A percentile compares a stretch with the other conserved stretches of the same genome.
Evolutionary conservation across 2,888 invertebrate species (phyloP).

Genomic region (Odontocolon sp.): DNA sequence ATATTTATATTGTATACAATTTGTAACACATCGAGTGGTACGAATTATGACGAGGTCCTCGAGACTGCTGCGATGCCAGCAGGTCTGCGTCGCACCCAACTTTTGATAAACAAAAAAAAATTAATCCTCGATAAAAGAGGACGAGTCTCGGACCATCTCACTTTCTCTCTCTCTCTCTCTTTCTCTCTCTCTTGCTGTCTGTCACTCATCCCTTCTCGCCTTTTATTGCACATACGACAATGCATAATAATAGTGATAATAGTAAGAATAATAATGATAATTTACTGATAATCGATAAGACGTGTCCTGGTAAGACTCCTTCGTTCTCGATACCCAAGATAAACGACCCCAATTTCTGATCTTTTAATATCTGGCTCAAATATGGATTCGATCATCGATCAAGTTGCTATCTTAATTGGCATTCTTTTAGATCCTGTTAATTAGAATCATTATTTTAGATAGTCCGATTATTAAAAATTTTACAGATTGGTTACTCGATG

Average conservation of each 20-base stretch:
- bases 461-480: too few species aligned
- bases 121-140: conserved; percentile 17
- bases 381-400: too few species aligned
- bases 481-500: too few species aligned
- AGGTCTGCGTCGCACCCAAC: conserved; percentile 57
- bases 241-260: conserved; percentile 9
- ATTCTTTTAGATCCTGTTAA: too few species aligned
- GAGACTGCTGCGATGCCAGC: conserved; percentile 58
- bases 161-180: conserved; percentile 47
- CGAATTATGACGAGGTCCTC: conserved; percentile 54
- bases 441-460: too few species aligned
- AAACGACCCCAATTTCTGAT: neutral
- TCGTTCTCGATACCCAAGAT: conserved; percentile 32
- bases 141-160: conserved; percentile 30
- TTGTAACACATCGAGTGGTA: conserved; percentile 49
- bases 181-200: conserved; percentile 13
- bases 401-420: too few species aligned
- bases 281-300: neutral
- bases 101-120: conserved; percentile 9
- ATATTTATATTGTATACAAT: conserved; percentile 37
- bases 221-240: conserved; percentile 35
- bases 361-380: neutral
- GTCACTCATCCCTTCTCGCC: conserved; percentile 40
- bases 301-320: conserved; percentile 34
- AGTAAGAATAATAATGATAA: conserved; percentile 14